phyloP scores from a whole-genome alignment of 2,113 vertebrate genomes.

The Lonchura striata region DNA sequence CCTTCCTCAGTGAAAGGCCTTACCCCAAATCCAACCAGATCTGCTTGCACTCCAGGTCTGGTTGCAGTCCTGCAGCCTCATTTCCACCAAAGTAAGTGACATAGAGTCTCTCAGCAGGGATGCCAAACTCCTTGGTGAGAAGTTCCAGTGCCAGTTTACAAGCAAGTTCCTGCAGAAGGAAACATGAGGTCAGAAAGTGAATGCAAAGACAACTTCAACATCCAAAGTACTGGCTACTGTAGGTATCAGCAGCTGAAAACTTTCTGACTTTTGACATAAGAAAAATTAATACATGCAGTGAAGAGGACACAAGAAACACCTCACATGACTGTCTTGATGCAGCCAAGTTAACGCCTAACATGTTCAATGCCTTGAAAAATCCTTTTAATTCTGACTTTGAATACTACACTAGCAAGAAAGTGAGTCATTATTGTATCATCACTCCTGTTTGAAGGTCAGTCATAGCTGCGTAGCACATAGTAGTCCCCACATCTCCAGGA shows the following conservation, averaged over 20 bases:
- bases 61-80: constrained; percentile 86
- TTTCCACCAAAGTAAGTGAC: constrained; percentile 96
- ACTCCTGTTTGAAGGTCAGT: not conserved
- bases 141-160: constrained; percentile 94
- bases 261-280: not conserved
- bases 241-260: not conserved
- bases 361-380: not conserved
- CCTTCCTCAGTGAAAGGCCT: not conserved
- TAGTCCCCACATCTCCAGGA: not conserved
- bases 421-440: not conserved
- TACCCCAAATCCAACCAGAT: constrained; percentile 98
- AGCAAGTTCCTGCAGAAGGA: constrained; percentile 83
- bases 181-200: not conserved
- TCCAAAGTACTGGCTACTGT: not conserved
- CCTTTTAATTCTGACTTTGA: not conserved
- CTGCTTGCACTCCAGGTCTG: constrained; percentile 94
- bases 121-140: constrained; percentile 92
- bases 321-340: not conserved
- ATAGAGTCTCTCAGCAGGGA: constrained; percentile 91
- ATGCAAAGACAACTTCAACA: not conserved
- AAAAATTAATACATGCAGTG: not conserved
- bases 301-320: not conserved
- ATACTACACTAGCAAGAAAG: not conserved
- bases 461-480: not conserved
- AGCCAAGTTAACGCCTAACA: not conserved